Evolutionary conservation across 2,888 invertebrate species (phyloP), one percentile per base, ranked within the genome.

Genomic region (Lymantria dispar): DNA sequence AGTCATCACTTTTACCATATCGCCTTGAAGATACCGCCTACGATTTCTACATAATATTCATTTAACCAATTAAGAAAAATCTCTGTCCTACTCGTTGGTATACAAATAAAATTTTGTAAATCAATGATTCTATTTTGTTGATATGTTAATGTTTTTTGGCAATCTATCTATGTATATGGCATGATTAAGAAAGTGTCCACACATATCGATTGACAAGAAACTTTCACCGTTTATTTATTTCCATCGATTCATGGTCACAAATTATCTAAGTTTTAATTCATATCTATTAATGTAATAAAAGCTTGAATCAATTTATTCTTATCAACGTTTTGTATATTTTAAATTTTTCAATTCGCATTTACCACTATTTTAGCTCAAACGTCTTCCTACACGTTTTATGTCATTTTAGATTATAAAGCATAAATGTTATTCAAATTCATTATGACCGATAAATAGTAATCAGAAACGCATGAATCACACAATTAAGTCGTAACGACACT

Each of bases 201-300:
- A 33, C 42, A 45, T 46, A 49, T 48, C 31, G 31, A 43, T 49
- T 48, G 33, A 39, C 41, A 40, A 31, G n/a, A 13, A 40, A 53
- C 52, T 53, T 53, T 53, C 52, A 49, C 52, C 48, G 12, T 46
- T 43, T 38, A 41, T 47, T 47, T 47, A 33, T 47, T 33, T 31
- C 10, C 5, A 40, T 47, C 22, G 41, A 47, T 47, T 47, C 14
- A n/a, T 14, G 12, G 14, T n/a, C 11, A 33, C 30, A 33, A 33
- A 40, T 38, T 38, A 13, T 9, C 40, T 40, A 40, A 40, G 14
- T 40, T 14, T 13, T 40, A 40, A 38, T 40, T 40, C 40, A 40
- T 7, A 22, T 22, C 22, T 22, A 22, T 22, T 22, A 22, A 22
- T 22, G 22, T 22, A 22, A 22, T 22, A 22, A 22, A 22, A 22